Conservation (phyloP, 2,888 invertebrate genomes). For the Melieria omissa region DNA sequence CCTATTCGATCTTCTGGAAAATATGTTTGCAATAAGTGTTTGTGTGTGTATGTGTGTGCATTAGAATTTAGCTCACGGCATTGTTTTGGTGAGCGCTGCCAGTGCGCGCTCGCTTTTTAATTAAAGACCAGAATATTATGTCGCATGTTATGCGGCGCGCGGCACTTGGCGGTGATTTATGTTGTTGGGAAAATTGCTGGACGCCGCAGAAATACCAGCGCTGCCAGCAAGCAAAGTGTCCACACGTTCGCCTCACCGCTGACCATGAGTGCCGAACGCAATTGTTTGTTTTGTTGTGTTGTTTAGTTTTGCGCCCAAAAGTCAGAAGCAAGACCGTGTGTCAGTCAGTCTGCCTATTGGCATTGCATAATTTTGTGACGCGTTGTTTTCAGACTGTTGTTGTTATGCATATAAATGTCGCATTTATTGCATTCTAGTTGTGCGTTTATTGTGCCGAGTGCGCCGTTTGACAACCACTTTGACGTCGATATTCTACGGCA, state of each 20-base stretch:
- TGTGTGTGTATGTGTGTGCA: not conserved
- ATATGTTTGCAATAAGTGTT: too few relatives aligned
- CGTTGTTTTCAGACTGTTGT: too few relatives aligned
- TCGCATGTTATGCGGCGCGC: too few relatives aligned
- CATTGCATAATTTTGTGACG: too few relatives aligned
- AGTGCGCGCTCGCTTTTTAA: too few relatives aligned
- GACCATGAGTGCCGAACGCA: constrained; percentile 51
- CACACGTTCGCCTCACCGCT: constrained; percentile 41
- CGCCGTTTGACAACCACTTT: constrained; percentile 47
- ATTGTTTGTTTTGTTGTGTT: not conserved
- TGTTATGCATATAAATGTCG: constrained; percentile 12
- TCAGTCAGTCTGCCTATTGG: too few relatives aligned
- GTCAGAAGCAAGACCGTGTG: too few relatives aligned
- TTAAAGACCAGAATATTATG: too few relatives aligned
- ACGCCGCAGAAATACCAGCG: constrained; percentile 54
- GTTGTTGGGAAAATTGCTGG: constrained; percentile 53
- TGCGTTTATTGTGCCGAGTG: constrained; percentile 8
- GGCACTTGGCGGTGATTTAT: constrained; percentile 49
- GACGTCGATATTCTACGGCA: constrained; percentile 51
- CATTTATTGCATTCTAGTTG: not conserved
- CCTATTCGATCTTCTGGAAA: too few relatives aligned
- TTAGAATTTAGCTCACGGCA: too few relatives aligned
- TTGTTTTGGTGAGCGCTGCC: too few relatives aligned
- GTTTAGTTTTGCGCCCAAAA: not conserved
- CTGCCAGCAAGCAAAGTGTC: constrained; percentile 30